These are phyloP conservation scores for Drosophila aff. DNA, from an alignment of 1,140 invertebrate genomes.

Conservation along the genomic window DNA sequence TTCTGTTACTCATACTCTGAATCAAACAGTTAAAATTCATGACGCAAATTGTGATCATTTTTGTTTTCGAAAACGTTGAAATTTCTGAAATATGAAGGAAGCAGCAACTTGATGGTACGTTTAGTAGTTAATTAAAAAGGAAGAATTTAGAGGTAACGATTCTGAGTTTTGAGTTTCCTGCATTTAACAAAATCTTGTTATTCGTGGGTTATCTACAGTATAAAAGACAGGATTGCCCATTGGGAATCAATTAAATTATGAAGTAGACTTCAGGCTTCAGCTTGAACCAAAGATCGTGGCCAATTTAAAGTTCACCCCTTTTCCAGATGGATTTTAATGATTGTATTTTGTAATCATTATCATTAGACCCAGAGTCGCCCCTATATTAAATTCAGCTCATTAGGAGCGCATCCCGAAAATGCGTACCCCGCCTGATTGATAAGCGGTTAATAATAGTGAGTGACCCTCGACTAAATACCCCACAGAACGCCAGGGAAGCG, in stretches of 20 bases:
- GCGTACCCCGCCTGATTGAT: slow-evolving; percentile 52
- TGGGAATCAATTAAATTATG: neutral
- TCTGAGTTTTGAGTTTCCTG: neutral
- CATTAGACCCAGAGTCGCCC: neutral
- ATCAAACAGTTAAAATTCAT: slow-evolving; percentile 7
- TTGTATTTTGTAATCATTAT: slow-evolving; percentile 26
- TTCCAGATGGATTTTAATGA: neutral
- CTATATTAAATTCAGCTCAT: slow-evolving; percentile 14
- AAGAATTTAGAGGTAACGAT: neutral
- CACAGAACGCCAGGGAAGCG: slow-evolving; percentile 8
- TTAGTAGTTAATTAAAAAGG: neutral
- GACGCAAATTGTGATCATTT: neutral
- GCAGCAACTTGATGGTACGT: neutral
- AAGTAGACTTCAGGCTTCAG: neutral
- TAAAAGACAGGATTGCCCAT: neutral
- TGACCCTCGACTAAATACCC: slow-evolving; percentile 35
- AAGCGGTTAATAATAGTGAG: slow-evolving; percentile 58
- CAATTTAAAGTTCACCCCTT: neutral
- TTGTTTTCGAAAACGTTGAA: neutral
- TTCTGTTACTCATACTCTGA: neutral
- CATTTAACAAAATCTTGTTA: neutral
- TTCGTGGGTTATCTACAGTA: neutral
- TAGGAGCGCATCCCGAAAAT: slow-evolving; percentile 20
- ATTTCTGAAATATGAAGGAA: neutral
- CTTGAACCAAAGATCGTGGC: neutral